Evolutionary conservation across 2,797 vertebrate genomes (phyloP).

Genomic region (Polyboroides typus): DNA sequence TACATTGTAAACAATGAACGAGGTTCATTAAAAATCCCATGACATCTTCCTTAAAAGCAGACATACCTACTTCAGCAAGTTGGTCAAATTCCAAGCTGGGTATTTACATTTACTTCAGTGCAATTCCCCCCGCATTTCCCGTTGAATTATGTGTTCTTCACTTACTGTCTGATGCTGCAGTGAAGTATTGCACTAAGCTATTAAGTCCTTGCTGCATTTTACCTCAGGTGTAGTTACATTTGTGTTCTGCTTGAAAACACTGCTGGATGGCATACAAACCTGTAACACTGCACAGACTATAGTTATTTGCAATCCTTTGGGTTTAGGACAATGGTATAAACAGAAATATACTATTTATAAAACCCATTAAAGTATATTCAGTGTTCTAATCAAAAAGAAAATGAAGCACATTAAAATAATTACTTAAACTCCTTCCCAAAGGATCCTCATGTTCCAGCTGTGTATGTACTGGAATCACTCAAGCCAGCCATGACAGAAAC

Average conservation of each 20-base stretch:
- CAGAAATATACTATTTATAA: conserved; percentile 59
- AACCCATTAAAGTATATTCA: conserved; percentile 28
- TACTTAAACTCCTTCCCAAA: conserved; percentile 42
- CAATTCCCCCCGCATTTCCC: background rate
- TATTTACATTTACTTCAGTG: background rate
- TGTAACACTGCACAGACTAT: background rate
- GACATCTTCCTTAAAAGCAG: background rate
- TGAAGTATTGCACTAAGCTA: background rate
- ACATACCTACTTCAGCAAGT: background rate
- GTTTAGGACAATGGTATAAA: conserved; percentile 26
- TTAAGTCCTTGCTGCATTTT: background rate
- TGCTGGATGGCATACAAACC: background rate
- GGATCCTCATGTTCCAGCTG: conserved; percentile 25
- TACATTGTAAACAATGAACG: background rate
- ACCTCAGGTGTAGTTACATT: conserved; percentile 9
- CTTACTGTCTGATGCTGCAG: background rate
- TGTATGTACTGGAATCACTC: background rate
- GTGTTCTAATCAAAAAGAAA: conserved; percentile 50
- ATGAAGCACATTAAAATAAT: conserved; percentile 56
- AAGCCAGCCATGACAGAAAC: conserved; percentile 1
- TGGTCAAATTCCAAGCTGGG: background rate
- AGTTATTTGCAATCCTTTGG: background rate
- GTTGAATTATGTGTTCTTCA: background rate
- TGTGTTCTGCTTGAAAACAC: background rate
- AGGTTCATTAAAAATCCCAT: background rate